These are phyloP conservation scores for Sebastes schlegelii DNA, from an alignment of 2,113 vertebrate species.

Conservation along the genomic window DNA sequence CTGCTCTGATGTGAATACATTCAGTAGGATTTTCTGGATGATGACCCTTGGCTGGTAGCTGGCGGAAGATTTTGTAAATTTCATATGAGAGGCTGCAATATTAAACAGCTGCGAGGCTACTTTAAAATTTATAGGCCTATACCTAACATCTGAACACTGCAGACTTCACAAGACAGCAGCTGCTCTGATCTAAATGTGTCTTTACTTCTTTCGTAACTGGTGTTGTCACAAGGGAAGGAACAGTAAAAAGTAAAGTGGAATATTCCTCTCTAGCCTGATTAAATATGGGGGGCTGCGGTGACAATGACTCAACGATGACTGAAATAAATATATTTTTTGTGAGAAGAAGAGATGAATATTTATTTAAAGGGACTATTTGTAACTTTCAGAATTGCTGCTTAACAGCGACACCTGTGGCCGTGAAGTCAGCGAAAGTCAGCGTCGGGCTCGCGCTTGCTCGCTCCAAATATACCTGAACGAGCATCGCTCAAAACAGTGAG, in stretches of 20 bases:
- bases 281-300: background rate
- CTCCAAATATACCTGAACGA: too few species aligned
- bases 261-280: background rate
- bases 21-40: background rate
- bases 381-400: too few species aligned
- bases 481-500: too few species aligned
- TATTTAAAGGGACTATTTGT: background rate
- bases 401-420: too few species aligned
- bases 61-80: constrained; percentile 41
- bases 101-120: constrained; percentile 51
- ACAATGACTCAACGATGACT: background rate
- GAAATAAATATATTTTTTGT: background rate
- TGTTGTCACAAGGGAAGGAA: background rate
- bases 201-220: background rate
- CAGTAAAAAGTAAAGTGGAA: background rate
- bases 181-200: constrained; percentile 4
- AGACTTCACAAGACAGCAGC: constrained; percentile 23
- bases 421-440: too few species aligned
- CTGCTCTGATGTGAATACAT: constrained; percentile 2
- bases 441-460: too few species aligned
- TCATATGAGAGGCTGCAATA: constrained; percentile 52
- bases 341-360: background rate
- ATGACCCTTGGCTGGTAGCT: constrained; percentile 2
- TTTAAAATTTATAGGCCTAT: constrained; percentile 41
- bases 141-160: constrained; percentile 35